Base-by-base conservation (phyloP, 2,797 vertebrate species). In the Oryzias sinensis region DNA sequence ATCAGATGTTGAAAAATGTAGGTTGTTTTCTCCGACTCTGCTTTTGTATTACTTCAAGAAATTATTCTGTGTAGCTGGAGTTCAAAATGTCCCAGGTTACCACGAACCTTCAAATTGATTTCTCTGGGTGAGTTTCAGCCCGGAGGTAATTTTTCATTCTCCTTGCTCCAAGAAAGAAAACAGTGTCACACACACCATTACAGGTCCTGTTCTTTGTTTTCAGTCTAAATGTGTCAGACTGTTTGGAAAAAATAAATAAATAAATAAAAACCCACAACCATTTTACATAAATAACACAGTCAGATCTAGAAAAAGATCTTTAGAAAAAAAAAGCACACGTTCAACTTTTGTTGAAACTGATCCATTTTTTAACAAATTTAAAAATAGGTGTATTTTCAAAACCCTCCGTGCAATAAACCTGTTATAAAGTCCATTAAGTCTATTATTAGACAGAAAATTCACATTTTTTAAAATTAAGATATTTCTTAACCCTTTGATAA, bases 31-130 rank as follows among this genome's bases (percentile, higher is more conserved):
- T 60, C 62, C 72, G 63, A 73, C 22, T n/a, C 59, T 59, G 52
- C 59, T 25, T 80, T 72, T 60, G 53, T 76, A 57, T 81, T 73
- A 85, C 53, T 65, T 45, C 54, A 65, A 78, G 61, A 83, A 70
- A 73, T 83, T 18, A 71, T 84, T 82, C 56, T 43, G 60, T 62
- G 55, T 81, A 44, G 18, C 25, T 49, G 65, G 51, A 76, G 71
- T 85, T 83, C 77, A 78, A 78, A 80, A 79, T 65, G 64, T 85
- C 76, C 80, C 56, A 62, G 71, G 73, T 84, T 81, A 79, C 77
- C 59, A 33, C 41, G 25, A 62, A 85, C 70, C 67, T 70, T 51
- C 65, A 83, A 83, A 87, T 76, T 79, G 80, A 85, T 85, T 83
- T 85, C 70, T 80, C 48, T 61, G 63, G 72, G 62, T 71, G 69